Base-by-base conservation (phyloP, 2,888 invertebrate species). In the Hecatera dysodea region DNA sequence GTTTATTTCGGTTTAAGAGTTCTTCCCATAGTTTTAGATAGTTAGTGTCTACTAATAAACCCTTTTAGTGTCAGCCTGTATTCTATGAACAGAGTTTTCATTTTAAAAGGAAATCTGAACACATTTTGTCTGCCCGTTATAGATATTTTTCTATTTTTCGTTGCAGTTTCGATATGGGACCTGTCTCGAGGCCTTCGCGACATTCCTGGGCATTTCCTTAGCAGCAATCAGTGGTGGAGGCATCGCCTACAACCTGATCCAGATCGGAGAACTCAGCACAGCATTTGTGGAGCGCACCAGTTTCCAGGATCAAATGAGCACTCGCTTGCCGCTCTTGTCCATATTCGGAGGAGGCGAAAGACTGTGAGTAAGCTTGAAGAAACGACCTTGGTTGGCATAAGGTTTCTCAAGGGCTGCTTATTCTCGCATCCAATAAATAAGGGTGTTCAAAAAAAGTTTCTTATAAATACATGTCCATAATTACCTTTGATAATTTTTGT, bases 211-310 rank as follows among this genome's bases (percentile, higher is more conserved):
- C 0, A 76, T 93, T 2, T 3, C 94, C 0, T 77, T 91, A 56
- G 94, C 91, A 2, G 56, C 91, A 7, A 78, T 93, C 22, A 94
- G 95, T 24, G 96, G 95, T 0, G 90, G 90, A 12, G 95, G 95
- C 0, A 89, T 96, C 1, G 96, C 97, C 56, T 92, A 96, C 83
- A 96, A 96, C 85, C 93, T 97, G 62, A 95, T 97, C 72, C 96
- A 97, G 75, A 96, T 97, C 81, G 97, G 97, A 1, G 96, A 97
- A 83, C 93, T 97, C 63, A 97, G 96, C 71, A 96, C 97, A 1
- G 87, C 97, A 7, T 94, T 97, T 85, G 96, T 97, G 27, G 96
- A 96, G 75, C 87, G 95, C 42, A 95, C 93, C 81, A 53, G 87
- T 81, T 75, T 88, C 48, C 90, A 87, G 4, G 82, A 90, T 0